Evolutionary conservation across 2,113 vertebrate species (phyloP).

Genomic region (Nicator chloris): DNA sequence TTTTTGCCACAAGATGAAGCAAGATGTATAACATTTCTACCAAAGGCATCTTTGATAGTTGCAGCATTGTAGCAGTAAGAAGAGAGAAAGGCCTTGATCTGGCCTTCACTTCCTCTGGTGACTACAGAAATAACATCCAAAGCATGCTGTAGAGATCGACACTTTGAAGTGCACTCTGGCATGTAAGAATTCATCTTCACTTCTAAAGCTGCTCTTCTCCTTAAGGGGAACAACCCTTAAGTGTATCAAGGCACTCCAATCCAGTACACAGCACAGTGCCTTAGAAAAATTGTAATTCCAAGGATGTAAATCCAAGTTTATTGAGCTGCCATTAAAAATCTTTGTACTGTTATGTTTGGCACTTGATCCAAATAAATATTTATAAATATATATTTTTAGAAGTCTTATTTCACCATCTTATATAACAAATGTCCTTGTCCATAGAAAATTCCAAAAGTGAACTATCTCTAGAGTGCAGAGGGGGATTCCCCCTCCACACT

Average conservation of each 20-base stretch:
- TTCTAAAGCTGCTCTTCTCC: slow-evolving; percentile 20
- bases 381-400: slow-evolving; percentile 67
- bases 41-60: slow-evolving; percentile 86
- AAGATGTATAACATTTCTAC: slow-evolving; percentile 89
- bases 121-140: slow-evolving; percentile 87
- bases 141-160: slow-evolving; percentile 89
- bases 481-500: slow-evolving; percentile 87
- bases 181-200: slow-evolving; percentile 83
- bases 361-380: slow-evolving; percentile 82
- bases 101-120: slow-evolving; percentile 85
- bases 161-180: slow-evolving; percentile 89
- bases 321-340: slow-evolving; percentile 70
- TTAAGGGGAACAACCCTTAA: slow-evolving; percentile 33
- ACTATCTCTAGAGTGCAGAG: slow-evolving; percentile 76
- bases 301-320: slow-evolving; percentile 74
- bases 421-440: slow-evolving; percentile 76
- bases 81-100: slow-evolving; percentile 85
- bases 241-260: slow-evolving; percentile 43
- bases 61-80: slow-evolving; percentile 89
- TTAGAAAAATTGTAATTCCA: slow-evolving; percentile 73
- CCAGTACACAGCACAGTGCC: slow-evolving; percentile 57
- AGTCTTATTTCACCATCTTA: slow-evolving; percentile 67
- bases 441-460: slow-evolving; percentile 68
- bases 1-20: slow-evolving; percentile 90
- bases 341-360: slow-evolving; percentile 67